phyloP scores from a whole-genome alignment of 2,113 vertebrate genomes.

The Marcusenius ussheri region DNA sequence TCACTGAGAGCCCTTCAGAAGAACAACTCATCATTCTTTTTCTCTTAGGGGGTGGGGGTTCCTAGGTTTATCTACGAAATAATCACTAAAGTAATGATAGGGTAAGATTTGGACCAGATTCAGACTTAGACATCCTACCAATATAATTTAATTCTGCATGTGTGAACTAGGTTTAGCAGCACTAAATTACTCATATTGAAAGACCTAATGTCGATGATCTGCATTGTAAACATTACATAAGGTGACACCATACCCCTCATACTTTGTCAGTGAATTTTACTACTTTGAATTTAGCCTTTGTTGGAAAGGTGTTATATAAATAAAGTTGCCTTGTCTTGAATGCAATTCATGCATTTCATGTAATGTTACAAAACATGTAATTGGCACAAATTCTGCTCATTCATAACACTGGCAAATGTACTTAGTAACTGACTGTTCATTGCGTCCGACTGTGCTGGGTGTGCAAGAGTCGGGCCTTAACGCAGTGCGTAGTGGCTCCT shows the following conservation, averaged over 20 bases:
- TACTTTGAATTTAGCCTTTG: background rate
- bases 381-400: background rate
- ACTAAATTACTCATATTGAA: background rate
- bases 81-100: background rate
- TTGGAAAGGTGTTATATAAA: background rate
- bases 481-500: background rate
- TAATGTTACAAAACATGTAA: background rate
- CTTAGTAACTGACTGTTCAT: conserved; percentile 17
- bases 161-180: background rate
- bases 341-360: background rate
- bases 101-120: background rate
- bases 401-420: conserved; percentile 12
- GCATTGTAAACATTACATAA: background rate
- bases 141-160: background rate
- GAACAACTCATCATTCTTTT: background rate
- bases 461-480: conserved; percentile 38
- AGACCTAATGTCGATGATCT: background rate
- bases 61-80: background rate
- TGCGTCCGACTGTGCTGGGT: conserved; percentile 23
- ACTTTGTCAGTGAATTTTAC: background rate
- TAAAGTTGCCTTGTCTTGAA: background rate
- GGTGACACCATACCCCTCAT: background rate
- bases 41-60: background rate
- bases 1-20: background rate
- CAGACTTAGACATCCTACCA: background rate